Base-by-base conservation (phyloP, 2,888 invertebrate genomes). In the Papilio gigon region DNA sequence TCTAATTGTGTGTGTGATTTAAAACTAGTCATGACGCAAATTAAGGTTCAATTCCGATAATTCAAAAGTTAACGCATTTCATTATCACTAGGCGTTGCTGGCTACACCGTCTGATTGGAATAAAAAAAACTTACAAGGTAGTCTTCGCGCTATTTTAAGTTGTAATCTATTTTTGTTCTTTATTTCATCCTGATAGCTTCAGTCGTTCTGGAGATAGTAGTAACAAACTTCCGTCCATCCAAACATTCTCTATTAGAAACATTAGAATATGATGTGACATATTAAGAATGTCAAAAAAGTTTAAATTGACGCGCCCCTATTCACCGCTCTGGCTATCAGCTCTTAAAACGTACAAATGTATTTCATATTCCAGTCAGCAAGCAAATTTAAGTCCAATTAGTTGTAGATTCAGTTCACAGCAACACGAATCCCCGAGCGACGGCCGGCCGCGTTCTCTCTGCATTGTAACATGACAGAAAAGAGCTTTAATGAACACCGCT, bases 381-480 rank as follows among this genome's bases (percentile, higher is more conserved):
- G 27, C 50, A 56, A 8, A 56, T 56, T 56, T 56, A 30, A 30
- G 53, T 56, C 53, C 53, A 56, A 56, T 56, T 56, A 56, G 53
- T 56, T 56, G 53, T 56, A 30, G 30, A 56, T 56, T 56, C 53
- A 56, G 53, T 56, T 30, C 53, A 56, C 53, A 56, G 30, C 53
- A 56, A 30, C 53, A 30, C 30, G 30, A 30, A 9, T 56, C 53
- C 53, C 53, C 53, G 30, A 56, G 53, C 53, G 53, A 56, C 53
- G 53, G 30, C 17, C 53, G 53, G 53, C 53, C 30, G 27, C 27
- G 30, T 30, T 53, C 27, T 14, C 50, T 50, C 22, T 53, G 27
- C 27, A 56, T 30, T 56, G 30, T 56, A 56, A 56, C 17, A 30
- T 56, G 53, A 56, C 53, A 56, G 53, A 53, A 27, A 25, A 56